Base-by-base conservation (phyloP, 2,113 vertebrate species). In the Pseudonaja textilis region DNA sequence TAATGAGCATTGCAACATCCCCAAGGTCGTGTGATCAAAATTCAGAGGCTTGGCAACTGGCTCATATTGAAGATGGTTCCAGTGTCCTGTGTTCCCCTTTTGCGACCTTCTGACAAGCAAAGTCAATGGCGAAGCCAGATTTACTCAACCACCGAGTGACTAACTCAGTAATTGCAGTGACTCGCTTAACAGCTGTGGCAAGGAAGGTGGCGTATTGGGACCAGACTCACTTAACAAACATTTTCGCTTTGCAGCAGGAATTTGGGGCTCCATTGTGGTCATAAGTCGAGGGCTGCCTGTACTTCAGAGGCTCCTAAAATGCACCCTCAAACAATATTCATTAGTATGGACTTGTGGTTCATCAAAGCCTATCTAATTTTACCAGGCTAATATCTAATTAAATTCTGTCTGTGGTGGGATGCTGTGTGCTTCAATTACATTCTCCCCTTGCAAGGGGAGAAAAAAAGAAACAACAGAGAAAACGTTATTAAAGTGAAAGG, bases 351-450 rank as follows among this genome's bases (percentile, higher is more conserved):
- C 87, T 95, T 42, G 69, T 2, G 2, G 69, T 81, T 81, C 87
- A 93, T 93, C 92, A 94, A 93, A 94, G 87, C 96, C 92, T 93
- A 96, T 96, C 57, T 96, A 96, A 94, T 96, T 97, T 96, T 90
- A 93, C 64, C 94, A 93, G 91, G 95, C 93, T 50, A 26, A 55
- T 94, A 97, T 91, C 93, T 96, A 97, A 96, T 96, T 93, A 96
- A 96, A 95, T 95, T 94, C 93, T 94, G 81, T 2, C n/a, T 93
- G 26, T n/a, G 20, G 8, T 11, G 14, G 52, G 74, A 52, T 16
- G 0, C 34, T 87, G 55, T 86, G 47, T 95, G 92, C 95, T 97
- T 94, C 93, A 94, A 95, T 87, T 93, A 88, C 45, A 92, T 50
- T 93, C 95, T 92, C 88, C 8, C 25, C 26, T 55, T 26, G 86